Percentiles rank a stretch among this genome's conserved stretches.
These are phyloP conservation scores for Drosophila vallismaia DNA, from an alignment of 2,888 invertebrate species.

Conservation along the genomic window DNA sequence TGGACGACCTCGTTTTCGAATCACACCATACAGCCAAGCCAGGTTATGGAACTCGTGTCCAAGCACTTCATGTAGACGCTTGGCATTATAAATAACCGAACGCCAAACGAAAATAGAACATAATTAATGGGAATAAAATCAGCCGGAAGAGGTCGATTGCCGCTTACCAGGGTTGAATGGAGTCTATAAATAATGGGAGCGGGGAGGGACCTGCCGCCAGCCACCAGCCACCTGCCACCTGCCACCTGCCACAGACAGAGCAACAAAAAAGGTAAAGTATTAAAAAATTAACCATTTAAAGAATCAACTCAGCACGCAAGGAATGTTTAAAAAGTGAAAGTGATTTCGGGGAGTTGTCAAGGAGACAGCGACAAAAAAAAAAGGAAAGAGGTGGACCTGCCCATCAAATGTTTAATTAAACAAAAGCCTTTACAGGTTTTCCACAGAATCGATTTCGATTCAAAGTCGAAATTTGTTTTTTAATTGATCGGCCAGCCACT, in stretches of 20 bases:
- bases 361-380: too few species aligned
- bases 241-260: neutral
- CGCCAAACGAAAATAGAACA: constrained; percentile 45
- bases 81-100: constrained; percentile 48
- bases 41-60: neutral
- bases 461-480: too few species aligned
- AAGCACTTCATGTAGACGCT: constrained; percentile 8
- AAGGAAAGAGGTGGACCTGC: constrained; percentile 14
- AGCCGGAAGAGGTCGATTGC: constrained; percentile 28
- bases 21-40: neutral
- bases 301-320: neutral
- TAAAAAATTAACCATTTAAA: constrained; percentile 17
- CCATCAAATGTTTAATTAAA: neutral
- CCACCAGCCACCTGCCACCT: too few species aligned
- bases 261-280: neutral
- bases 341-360: constrained; percentile 32
- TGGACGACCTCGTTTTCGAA: neutral
- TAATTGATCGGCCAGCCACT: too few species aligned
- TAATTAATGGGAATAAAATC: constrained; percentile 50
- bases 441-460: too few species aligned
- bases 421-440: too few species aligned
- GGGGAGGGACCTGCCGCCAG: neutral
- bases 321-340: neutral
- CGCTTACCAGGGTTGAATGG: neutral
- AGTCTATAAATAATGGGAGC: constrained; percentile 30